A percentile compares a stretch with the other conserved stretches of the same genome.
Evolutionary conservation across 2,888 invertebrate genomes (phyloP).

Genomic region (Tetragnatha montana): DNA sequence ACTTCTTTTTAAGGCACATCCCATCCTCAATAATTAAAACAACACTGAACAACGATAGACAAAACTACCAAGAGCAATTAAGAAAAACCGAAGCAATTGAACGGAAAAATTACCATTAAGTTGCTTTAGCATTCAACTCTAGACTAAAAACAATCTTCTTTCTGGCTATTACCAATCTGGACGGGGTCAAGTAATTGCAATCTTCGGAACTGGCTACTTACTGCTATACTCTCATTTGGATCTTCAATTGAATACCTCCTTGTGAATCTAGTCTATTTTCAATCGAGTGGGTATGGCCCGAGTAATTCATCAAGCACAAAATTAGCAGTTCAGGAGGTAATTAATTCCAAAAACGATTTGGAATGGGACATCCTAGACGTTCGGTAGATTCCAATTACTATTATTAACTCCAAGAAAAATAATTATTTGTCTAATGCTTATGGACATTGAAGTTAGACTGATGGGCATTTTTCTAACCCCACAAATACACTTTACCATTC

Average conservation of each 20-base stretch:
- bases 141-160: background rate
- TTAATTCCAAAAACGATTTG: background rate
- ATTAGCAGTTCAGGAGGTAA: background rate
- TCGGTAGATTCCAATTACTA: background rate
- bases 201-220: background rate
- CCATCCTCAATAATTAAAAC: no score
- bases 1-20: no score
- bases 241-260: background rate
- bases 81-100: background rate
- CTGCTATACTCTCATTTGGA: background rate
- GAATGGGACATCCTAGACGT: background rate
- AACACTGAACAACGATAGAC: background rate
- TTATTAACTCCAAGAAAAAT: background rate
- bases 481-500: no score
- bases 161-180: background rate
- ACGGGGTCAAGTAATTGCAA: background rate
- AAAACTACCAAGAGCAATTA: background rate
- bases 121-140: background rate
- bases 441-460: background rate
- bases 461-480: background rate
- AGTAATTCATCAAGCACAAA: background rate
- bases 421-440: background rate
- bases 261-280: background rate
- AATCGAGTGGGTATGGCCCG: background rate
- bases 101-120: background rate